Conservation (phyloP, 1,140 invertebrate species). For the Heliothis subflexa region DNA sequence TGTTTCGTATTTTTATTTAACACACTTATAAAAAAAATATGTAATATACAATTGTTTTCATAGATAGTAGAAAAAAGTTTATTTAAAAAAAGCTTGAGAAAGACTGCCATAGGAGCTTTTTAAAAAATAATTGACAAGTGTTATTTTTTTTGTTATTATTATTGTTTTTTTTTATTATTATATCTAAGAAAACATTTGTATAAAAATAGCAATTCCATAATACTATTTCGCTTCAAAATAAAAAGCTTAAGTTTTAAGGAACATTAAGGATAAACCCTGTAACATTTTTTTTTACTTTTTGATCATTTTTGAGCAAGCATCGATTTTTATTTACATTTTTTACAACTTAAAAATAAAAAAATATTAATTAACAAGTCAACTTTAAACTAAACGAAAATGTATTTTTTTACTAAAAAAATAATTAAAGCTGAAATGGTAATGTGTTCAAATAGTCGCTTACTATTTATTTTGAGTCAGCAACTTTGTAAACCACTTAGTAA, state of each 20-base stretch:
- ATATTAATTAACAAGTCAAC: conserved; percentile 22
- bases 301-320: conserved; percentile 62
- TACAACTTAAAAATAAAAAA: conserved; percentile 15
- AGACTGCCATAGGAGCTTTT: conserved; percentile 5
- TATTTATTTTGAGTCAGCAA: background rate
- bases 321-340: conserved; percentile 43
- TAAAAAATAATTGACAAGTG: background rate
- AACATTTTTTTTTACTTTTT: conserved; percentile 54
- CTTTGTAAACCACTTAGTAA: conserved; percentile 10
- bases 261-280: conserved; percentile 58
- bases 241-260: conserved; percentile 52
- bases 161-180: background rate
- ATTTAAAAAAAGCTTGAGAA: background rate
- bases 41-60: conserved; percentile 31
- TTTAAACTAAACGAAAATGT: conserved; percentile 1
- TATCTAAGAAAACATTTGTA: conserved; percentile 43
- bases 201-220: conserved; percentile 12
- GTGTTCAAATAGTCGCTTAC: conserved; percentile 39
- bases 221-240: conserved; percentile 13
- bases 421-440: conserved; percentile 81
- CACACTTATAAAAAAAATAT: conserved; percentile 24
- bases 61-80: background rate
- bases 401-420: conserved; percentile 37
- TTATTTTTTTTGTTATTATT: background rate
- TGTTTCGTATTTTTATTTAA: conserved; percentile 35